A percentile compares a stretch with the other conserved stretches of the same genome.
Evolutionary conservation across 2,113 vertebrate genomes (phyloP).

Genomic region (Acanthochromis polyacanthus): DNA sequence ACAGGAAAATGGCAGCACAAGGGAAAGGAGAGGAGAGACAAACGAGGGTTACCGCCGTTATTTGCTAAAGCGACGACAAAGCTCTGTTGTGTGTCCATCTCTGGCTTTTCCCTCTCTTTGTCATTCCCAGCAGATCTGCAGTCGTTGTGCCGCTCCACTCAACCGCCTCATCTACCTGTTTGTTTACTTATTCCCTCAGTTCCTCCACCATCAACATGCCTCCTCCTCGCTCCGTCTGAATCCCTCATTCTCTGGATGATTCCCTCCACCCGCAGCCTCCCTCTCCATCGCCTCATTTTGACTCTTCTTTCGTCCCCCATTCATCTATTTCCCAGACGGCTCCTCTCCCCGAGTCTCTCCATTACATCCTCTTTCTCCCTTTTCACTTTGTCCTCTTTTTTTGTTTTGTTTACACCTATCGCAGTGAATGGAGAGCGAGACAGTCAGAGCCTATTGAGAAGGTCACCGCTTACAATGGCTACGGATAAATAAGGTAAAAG

Average conservation of each 20-base stretch:
- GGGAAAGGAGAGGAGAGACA: constrained; percentile 23
- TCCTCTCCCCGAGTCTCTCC: not conserved
- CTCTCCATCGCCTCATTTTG: constrained; percentile 25
- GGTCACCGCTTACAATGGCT: not conserved
- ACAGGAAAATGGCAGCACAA: constrained; percentile 40
- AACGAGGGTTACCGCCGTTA: constrained; percentile 11
- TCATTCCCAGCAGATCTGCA: constrained; percentile 62
- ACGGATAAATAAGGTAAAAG: constrained; percentile 3
- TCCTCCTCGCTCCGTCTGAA: constrained; percentile 25
- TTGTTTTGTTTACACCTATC: constrained; percentile 10
- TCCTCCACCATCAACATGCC: constrained; percentile 59
- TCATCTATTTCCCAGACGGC: constrained; percentile 11
- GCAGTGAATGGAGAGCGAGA: not conserved
- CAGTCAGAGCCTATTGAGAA: not conserved
- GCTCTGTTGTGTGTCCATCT: constrained; percentile 47
- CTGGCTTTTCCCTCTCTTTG: constrained; percentile 35
- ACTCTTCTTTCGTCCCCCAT: constrained; percentile 5
- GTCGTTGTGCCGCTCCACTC: constrained; percentile 59
- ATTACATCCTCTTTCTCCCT: constrained; percentile 18
- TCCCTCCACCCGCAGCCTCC: constrained; percentile 20
- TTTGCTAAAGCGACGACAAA: constrained; percentile 34
- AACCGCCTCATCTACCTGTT: constrained; percentile 67
- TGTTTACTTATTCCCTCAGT: constrained; percentile 72
- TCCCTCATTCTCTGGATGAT: constrained; percentile 46
- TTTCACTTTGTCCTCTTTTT: not conserved